Evolutionary conservation across 2,113 vertebrate species (phyloP), one percentile per base, ranked within the genome.

Genomic region (Corythornis vintsioides): DNA sequence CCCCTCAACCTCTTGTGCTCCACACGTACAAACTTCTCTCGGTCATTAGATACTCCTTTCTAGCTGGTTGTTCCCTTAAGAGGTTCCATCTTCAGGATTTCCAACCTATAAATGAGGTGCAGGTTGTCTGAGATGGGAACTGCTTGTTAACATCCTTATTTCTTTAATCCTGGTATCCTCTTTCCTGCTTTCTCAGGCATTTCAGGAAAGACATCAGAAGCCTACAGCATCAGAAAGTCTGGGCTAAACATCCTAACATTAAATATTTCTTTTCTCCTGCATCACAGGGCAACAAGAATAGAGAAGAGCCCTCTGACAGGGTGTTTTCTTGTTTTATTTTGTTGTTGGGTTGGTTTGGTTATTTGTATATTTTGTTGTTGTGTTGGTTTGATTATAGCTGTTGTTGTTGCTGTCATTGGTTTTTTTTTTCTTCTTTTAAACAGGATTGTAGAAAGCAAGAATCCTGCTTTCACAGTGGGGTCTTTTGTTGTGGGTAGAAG

Each of bases 381-480:
- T 19, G 11, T 52, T 52, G 13, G 13, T 26, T 52, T 52, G 21
- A 22, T 50, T 13, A 50, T 52, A 20, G 50, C 25, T 26, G 25
- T 21, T 22, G 29, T 26, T 53, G 38, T 18, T 50, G 48, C 17
- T 52, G 24, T 26, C 20, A 6, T 22, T 48, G 19, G 20, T 48
- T 48, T 48, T 9, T 10, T 9, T 9, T 11, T 10, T 6, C 22
- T 82, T 56, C 29, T 31, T 71, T 74, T 45, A 45, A 82, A 89
- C 59, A 99, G 98, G 94, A 93, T 98, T 88, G 48, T 98, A 55
- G 98, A 98, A 96, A 99, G 98, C 88, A 98, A 98, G 47, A 98
- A 98, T 83, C 42, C 98, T 40, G 90, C 88, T 15, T 98, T 98
- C 42, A 96, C 96, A 2, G 96, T 90, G 25, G 98, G 98, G 8